phyloP scores from a whole-genome alignment of 2,113 vertebrate species.

The Lycaon pictus region DNA sequence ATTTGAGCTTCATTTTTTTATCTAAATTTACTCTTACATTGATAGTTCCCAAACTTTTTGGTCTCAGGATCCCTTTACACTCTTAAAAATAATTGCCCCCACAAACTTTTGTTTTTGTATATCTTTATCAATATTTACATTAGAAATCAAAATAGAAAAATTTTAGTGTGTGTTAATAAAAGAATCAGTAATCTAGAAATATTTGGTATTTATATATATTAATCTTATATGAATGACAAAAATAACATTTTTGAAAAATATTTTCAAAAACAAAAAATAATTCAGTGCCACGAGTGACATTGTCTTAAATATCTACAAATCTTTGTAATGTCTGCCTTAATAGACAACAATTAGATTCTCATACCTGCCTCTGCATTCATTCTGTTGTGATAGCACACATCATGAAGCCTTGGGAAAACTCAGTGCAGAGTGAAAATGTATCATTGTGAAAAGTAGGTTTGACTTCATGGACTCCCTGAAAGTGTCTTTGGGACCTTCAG shows the following conservation, averaged over 20 bases:
- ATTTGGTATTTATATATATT: not conserved
- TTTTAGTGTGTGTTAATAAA: not conserved
- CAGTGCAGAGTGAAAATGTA: not conserved
- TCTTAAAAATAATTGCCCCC: conserved; percentile 56
- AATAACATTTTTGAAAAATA: conserved; percentile 46
- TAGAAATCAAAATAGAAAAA: conserved; percentile 9
- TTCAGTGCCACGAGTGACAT: conserved; percentile 19
- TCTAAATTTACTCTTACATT: conserved; percentile 31
- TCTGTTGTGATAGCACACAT: not conserved
- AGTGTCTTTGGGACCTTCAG: not conserved
- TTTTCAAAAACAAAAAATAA: conserved; percentile 55
- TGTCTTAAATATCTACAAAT: not conserved
- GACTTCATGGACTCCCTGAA: conserved; percentile 1
- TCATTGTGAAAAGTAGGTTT: not conserved
- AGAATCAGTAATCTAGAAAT: not conserved
- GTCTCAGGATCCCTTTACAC: not conserved
- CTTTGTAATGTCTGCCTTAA: not conserved
- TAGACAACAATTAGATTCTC: conserved; percentile 22
- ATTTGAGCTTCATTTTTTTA: conserved; percentile 49
- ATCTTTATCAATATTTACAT: not conserved
- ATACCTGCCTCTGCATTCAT: not conserved
- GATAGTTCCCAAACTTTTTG: conserved; percentile 23
- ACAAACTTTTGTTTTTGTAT: conserved; percentile 34
- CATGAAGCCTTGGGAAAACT: not conserved
- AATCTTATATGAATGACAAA: conserved; percentile 28